Conservation (phyloP, 1,140 invertebrate genomes). For the Phymastichus coffea region DNA sequence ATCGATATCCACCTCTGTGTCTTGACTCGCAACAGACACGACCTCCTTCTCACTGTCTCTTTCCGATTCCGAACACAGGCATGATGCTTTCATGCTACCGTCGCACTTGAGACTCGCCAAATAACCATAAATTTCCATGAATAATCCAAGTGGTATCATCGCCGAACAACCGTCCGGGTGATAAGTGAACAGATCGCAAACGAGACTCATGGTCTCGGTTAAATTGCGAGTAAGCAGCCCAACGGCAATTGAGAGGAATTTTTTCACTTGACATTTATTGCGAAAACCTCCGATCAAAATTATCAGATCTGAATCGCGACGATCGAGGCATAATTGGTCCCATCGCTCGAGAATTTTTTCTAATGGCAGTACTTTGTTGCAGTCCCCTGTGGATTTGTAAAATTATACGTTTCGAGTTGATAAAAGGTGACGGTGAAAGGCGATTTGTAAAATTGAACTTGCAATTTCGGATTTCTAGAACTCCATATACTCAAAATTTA, state of each 20-base stretch:
- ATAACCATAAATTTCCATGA: slow-evolving; percentile 66
- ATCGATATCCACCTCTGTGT: slow-evolving; percentile 42
- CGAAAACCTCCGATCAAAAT: slow-evolving; percentile 47
- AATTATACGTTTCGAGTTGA: too few relatives aligned
- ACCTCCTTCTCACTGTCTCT: too few relatives aligned
- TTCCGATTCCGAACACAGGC: too few relatives aligned
- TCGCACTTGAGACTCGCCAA: slow-evolving; percentile 48
- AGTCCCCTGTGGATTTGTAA: slow-evolving; percentile 40
- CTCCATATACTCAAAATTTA: too few relatives aligned
- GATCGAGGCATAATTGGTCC: slow-evolving; percentile 48
- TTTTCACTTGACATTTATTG: slow-evolving; percentile 49
- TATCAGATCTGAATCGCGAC: slow-evolving; percentile 44
- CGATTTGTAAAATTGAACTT: too few relatives aligned
- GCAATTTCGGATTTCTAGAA: too few relatives aligned
- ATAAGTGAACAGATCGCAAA: slow-evolving; percentile 79
- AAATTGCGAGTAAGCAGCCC: slow-evolving; percentile 48
- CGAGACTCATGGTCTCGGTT: slow-evolving; percentile 71
- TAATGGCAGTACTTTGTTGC: slow-evolving; percentile 45
- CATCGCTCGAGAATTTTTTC: slow-evolving; percentile 41
- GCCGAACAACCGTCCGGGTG: slow-evolving; percentile 83
- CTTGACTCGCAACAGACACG: slow-evolving; percentile 42
- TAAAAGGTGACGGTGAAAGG: too few relatives aligned
- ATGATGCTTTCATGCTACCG: slow-evolving; percentile 35
- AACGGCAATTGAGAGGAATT: slow-evolving; percentile 49
- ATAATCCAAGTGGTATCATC: slow-evolving; percentile 70